Percentiles rank a stretch among this genome's conserved stretches.
phyloP scores from a whole-genome alignment of 2,113 vertebrate species.

The human region GRCh38 chr16:86728501-86729000 shows the following conservation, averaged over 20 bases:
- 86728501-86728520: neutral
- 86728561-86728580: neutral
- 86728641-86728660: rapidly evolving
- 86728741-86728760: neutral
- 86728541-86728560: neutral
- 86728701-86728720: too few species aligned
- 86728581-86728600: too few species aligned
- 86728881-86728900: neutral
- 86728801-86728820: neutral
- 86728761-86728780: neutral
- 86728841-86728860: neutral
- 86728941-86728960: neutral
- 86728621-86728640: neutral
- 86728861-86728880: too few species aligned
- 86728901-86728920: too few species aligned
- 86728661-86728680: neutral
- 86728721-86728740: neutral
- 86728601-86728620: neutral
- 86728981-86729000: neutral
- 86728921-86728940: too few species aligned
- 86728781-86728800: neutral
- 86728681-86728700: neutral
- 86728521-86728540: neutral
- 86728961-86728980: too few species aligned
- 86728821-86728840: neutral